Conservation (phyloP, 1,140 invertebrate species). For the Drosophila ogumai region DNA sequence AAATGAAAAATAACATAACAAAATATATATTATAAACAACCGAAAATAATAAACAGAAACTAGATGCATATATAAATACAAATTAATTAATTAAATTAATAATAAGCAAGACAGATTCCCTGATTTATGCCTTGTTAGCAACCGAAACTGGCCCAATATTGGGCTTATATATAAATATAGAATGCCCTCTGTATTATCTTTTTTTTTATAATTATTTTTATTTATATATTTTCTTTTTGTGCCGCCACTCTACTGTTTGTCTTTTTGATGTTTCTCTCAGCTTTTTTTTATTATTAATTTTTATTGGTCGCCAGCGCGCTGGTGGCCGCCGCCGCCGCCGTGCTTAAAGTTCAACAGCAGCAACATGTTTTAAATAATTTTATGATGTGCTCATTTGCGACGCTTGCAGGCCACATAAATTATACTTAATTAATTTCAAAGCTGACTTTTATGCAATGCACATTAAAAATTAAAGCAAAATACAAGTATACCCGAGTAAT, state of each 20-base stretch:
- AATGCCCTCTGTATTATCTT: conserved; percentile 4
- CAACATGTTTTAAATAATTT: conserved; percentile 70
- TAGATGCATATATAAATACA: not conserved
- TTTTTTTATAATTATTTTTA: conserved; percentile 14
- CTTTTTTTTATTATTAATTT: conserved; percentile 50
- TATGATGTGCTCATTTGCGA: conserved; percentile 79
- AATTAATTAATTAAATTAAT: conserved; percentile 13
- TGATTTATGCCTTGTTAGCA: conserved; percentile 32
- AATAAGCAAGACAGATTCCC: conserved; percentile 28
- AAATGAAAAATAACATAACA: conserved; percentile 3
- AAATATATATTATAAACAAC: conserved; percentile 1
- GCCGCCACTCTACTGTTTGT: conserved; percentile 20
- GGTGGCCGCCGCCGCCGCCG: conserved; percentile 5
- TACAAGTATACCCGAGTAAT: conserved; percentile 1
- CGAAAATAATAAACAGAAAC: not conserved
- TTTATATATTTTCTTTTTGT: conserved; percentile 17
- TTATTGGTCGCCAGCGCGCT: conserved; percentile 30
- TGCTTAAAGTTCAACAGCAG: conserved; percentile 55
- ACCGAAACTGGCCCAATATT: conserved; percentile 17
- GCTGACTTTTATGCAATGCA: conserved; percentile 73
- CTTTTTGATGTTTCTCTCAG: conserved; percentile 65
- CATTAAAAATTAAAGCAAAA: conserved; percentile 48
- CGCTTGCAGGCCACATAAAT: conserved; percentile 76
- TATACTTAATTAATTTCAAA: conserved; percentile 80
- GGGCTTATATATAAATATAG: conserved; percentile 48